These are phyloP conservation scores for Piscicola geometra DNA, from an alignment of 2,888 invertebrate genomes.

Conservation along the genomic window DNA sequence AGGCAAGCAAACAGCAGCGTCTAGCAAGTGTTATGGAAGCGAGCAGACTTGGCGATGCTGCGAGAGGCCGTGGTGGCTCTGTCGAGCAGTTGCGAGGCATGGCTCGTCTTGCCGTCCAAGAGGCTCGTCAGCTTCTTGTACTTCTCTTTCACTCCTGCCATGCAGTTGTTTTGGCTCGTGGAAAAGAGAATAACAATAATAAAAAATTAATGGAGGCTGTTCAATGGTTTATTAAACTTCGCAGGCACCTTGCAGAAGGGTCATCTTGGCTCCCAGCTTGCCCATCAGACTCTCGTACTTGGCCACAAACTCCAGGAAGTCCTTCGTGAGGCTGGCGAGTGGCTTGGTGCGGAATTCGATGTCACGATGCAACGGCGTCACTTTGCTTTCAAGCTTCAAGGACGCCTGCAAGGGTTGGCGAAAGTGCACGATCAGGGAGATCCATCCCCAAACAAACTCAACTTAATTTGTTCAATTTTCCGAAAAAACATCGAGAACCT, in stretches of 20 bases:
- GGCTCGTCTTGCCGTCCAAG: neutral
- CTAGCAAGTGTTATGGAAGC: neutral
- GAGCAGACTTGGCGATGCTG: neutral
- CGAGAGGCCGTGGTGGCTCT: neutral
- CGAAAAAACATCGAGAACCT: too few species aligned
- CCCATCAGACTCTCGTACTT: neutral
- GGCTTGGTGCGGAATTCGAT: neutral
- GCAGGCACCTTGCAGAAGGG: constrained; percentile 8
- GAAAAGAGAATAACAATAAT: too few species aligned
- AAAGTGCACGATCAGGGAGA: too few species aligned
- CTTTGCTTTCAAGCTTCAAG: neutral
- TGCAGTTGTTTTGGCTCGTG: neutral
- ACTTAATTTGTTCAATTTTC: too few species aligned
- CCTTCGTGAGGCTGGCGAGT: neutral
- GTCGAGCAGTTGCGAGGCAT: neutral
- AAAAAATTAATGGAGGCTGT: too few species aligned
- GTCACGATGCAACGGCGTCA: neutral
- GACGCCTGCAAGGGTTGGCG: neutral
- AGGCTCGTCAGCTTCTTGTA: neutral
- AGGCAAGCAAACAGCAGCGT: too few species aligned
- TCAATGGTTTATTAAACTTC: too few species aligned
- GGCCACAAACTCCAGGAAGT: neutral
- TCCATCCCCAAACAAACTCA: too few species aligned
- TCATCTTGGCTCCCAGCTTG: neutral
- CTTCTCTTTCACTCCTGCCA: neutral